Conservation (phyloP, 2,797 vertebrate genomes). For the Strix occidentalis region DNA sequence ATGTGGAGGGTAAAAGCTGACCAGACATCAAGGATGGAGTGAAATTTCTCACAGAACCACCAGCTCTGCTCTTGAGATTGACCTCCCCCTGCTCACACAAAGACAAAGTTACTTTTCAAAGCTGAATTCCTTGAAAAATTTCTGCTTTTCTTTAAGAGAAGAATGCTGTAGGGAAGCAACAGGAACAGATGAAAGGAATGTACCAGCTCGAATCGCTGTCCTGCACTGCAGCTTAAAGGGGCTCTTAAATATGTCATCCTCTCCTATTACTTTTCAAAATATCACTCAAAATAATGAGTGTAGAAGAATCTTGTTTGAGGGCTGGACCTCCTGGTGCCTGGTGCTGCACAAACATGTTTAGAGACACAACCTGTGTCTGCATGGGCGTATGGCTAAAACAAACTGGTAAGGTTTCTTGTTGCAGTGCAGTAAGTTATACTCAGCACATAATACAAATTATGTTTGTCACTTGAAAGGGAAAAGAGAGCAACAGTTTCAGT, state of each 20-base stretch:
- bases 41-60: neutral
- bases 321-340: neutral
- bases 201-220: neutral
- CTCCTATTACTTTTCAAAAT: slow-evolving; percentile 23
- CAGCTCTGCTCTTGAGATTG: neutral
- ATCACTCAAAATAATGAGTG: neutral
- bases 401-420: neutral
- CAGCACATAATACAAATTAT: neutral
- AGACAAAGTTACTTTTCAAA: neutral
- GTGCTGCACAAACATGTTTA: neutral
- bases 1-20: neutral
- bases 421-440: neutral
- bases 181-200: slow-evolving; percentile 6
- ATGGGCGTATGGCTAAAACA: neutral
- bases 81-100: neutral
- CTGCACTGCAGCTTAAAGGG: neutral
- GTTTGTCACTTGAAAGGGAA: slow-evolving; percentile 39
- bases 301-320: neutral
- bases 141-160: neutral
- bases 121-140: neutral
- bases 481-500: slow-evolving; percentile 31
- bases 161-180: neutral
- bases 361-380: neutral
- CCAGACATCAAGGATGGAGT: neutral
- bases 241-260: neutral